phyloP scores from a whole-genome alignment of 2,797 vertebrate genomes.

The Xiphorhynchus erythropygius region DNA sequence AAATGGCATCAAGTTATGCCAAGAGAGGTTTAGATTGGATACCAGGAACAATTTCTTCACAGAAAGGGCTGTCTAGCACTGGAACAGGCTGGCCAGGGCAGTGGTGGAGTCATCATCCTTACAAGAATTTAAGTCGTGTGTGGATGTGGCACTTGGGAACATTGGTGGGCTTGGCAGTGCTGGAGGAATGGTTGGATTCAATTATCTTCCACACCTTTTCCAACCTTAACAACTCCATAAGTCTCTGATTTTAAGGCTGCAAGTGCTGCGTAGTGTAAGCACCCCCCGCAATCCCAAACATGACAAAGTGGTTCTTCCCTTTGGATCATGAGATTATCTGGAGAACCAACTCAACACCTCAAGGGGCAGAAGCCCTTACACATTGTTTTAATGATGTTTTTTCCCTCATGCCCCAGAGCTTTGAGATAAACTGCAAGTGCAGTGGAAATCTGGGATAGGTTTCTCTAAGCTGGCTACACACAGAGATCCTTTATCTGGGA shows the following conservation, averaged over 20 bases:
- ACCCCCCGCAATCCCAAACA: background rate
- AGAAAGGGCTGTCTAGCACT: background rate
- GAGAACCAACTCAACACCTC: fast-evolving
- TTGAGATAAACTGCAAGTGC: background rate
- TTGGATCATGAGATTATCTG: background rate
- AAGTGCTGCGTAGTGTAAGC: background rate
- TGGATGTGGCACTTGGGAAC: background rate
- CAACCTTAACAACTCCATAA: background rate
- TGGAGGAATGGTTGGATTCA: fast-evolving
- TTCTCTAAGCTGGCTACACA: fast-evolving
- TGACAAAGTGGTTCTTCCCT: background rate
- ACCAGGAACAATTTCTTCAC: background rate
- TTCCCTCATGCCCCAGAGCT: background rate
- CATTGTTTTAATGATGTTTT: background rate
- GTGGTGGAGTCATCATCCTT: background rate
- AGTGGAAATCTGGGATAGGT: background rate
- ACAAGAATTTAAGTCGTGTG: fast-evolving
- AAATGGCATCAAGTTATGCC: background rate
- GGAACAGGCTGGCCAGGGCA: background rate
- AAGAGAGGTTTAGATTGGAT: background rate
- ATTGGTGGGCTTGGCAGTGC: background rate
- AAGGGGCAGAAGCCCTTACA: background rate
- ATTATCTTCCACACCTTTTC: background rate
- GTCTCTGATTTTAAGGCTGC: background rate
- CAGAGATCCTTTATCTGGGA: background rate